phyloP scores from a whole-genome alignment of 2,113 vertebrate genomes.

The Calidris pygmaea region DNA sequence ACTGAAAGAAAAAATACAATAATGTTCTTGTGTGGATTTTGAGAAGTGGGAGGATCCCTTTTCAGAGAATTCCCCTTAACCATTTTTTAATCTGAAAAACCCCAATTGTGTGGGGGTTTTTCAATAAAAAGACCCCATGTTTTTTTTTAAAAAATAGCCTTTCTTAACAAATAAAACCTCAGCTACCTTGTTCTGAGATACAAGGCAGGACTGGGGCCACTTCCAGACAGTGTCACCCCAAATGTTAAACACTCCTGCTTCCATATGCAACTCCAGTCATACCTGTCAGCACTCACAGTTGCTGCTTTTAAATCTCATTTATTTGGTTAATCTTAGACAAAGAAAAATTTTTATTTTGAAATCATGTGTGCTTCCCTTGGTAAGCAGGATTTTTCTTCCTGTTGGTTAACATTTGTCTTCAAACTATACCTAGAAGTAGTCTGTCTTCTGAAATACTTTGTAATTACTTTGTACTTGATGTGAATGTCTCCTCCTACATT shows the following conservation, averaged over 20 bases:
- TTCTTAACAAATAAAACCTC: neutral
- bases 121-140: neutral
- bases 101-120: rapidly evolving
- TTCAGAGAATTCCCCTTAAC: neutral
- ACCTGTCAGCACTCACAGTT: neutral
- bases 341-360: neutral
- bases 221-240: neutral
- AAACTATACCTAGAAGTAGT: neutral
- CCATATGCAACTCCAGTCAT: neutral
- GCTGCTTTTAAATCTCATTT: neutral
- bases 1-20: neutral
- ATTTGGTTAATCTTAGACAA: neutral
- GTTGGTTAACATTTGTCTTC: neutral
- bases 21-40: neutral
- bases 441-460: neutral
- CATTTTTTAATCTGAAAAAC: neutral
- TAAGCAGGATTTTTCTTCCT: neutral
- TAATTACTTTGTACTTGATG: neutral
- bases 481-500: neutral
- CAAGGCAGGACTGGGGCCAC: neutral
- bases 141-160: neutral
- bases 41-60: neutral
- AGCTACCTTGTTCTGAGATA: neutral
- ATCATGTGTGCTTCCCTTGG: neutral
- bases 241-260: neutral